Percentiles rank a stretch among this genome's conserved stretches.
These are phyloP conservation scores for Heloderma charlesbogerti DNA, from an alignment of 2,113 vertebrate genomes.

Conservation along the genomic window DNA sequence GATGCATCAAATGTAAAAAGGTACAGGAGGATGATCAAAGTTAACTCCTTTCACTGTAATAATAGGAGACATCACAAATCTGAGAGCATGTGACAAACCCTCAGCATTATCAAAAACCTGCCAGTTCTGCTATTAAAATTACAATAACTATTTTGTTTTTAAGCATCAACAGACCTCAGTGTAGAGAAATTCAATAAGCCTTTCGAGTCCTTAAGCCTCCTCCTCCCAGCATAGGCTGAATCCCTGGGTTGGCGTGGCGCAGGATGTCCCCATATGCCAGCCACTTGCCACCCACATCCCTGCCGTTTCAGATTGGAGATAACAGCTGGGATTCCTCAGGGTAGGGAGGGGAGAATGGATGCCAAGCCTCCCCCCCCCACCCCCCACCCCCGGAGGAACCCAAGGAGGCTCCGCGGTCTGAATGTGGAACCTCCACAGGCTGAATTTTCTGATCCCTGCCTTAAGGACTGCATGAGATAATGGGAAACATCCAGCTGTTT, in stretches of 20 bases:
- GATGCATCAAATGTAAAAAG: not conserved
- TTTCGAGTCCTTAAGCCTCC: not conserved
- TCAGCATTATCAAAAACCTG: not conserved
- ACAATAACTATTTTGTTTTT: not conserved
- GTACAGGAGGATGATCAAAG: fast-evolving
- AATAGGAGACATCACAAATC: not conserved
- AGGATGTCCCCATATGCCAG: too few species aligned
- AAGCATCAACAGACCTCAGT: not conserved
- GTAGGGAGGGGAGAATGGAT: too few species aligned
- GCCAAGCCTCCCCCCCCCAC: too few species aligned
- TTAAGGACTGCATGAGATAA: not conserved
- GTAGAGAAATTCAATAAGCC: slow-evolving; percentile 27
- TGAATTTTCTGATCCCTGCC: too few species aligned
- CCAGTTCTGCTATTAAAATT: not conserved
- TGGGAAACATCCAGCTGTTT: fast-evolving
- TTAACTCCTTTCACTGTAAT: not conserved
- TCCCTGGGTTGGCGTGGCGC: too few species aligned
- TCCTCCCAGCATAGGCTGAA: too few species aligned
- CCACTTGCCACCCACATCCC: too few species aligned
- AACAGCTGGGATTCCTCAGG: too few species aligned
- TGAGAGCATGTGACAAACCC: not conserved
- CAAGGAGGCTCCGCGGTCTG: too few species aligned
- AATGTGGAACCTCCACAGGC: too few species aligned
- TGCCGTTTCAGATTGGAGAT: too few species aligned
- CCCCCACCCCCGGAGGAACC: too few species aligned